Evolutionary conservation across 2,113 vertebrate species (phyloP), one percentile per base, ranked within the genome.

Genomic region (Calidris pugnax): DNA sequence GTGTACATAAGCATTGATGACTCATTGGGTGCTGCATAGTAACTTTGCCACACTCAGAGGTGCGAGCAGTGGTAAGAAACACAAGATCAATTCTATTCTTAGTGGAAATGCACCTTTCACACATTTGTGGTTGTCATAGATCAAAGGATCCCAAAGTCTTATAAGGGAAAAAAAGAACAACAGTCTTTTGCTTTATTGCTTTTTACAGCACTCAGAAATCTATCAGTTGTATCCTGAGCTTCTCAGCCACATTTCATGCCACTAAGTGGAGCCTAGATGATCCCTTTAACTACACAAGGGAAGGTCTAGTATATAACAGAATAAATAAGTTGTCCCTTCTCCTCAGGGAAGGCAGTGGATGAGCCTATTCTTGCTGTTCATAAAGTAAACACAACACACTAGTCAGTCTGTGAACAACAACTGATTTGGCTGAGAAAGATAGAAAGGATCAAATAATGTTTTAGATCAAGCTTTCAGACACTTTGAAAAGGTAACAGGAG

Each of bases 401-500:
- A 51, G 48, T n/a, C 24, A 0, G 28, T 35, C 77, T 50, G 33
- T 26, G 80, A 92, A 72, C 81, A 87, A 33, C 79, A 80, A 35
- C 57, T 35, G 64, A 33, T 89, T 82, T 82, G 66, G 53, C 77
- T 66, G 69, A 62, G 83, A 75, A 73, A 53, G 63, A 82, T 26
- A 73, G 71, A 68, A 41, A 68, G 69, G 30, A 93, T 77, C 76
- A 45, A 87, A 56, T 7, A 63, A 71, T 68, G 75, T 95, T 95
- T 90, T 87, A 74, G 69, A 80, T 87, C 80, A 81, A 8, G 7
- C 87, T 94, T 78, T 94, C 85, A 85, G 67, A 14, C 72, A 35
- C 76, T 96, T 57, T 92, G 71, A 92, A 85, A 96, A 95, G 81
- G 76, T 87, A 92, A 39, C 50, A 51, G 94, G 85, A 91, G 56